Evolutionary conservation across 2,113 vertebrate species (phyloP).

Genomic region (Salvelinus namaycush): DNA sequence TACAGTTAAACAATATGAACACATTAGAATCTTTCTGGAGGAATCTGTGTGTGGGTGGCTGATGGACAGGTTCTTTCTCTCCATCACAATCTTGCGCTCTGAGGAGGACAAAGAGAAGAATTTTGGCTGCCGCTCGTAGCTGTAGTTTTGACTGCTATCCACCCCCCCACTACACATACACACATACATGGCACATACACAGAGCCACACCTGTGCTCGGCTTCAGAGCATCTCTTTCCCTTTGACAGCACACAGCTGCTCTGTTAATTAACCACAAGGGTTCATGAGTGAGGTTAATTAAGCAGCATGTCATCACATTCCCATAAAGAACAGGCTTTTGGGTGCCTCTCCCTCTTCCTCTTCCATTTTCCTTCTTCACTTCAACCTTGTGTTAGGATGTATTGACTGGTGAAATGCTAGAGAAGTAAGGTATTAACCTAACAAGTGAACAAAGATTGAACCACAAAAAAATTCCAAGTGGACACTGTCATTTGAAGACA

Average conservation of each 20-base stretch:
- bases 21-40: not conserved
- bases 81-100: not conserved
- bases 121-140: not conserved
- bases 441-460: not conserved
- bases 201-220: conserved; percentile 26
- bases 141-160: not conserved
- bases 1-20: conserved; percentile 1
- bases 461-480: conserved; percentile 44
- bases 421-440: too few relatives aligned
- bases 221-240: conserved; percentile 11
- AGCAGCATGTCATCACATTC: conserved; percentile 27
- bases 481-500: conserved; percentile 81
- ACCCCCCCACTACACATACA: not conserved
- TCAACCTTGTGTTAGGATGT: not conserved
- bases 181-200: not conserved
- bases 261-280: conserved; percentile 46
- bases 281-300: conserved; percentile 65
- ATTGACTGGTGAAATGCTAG: not conserved
- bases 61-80: not conserved
- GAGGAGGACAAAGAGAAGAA: not conserved
- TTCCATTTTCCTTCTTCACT: not conserved
- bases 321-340: conserved; percentile 24
- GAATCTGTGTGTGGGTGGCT: not conserved
- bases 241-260: conserved; percentile 45
- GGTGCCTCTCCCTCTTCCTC: not conserved